Conservation (phyloP, 2,797 vertebrate species). For the Coregonus sp. region DNA sequence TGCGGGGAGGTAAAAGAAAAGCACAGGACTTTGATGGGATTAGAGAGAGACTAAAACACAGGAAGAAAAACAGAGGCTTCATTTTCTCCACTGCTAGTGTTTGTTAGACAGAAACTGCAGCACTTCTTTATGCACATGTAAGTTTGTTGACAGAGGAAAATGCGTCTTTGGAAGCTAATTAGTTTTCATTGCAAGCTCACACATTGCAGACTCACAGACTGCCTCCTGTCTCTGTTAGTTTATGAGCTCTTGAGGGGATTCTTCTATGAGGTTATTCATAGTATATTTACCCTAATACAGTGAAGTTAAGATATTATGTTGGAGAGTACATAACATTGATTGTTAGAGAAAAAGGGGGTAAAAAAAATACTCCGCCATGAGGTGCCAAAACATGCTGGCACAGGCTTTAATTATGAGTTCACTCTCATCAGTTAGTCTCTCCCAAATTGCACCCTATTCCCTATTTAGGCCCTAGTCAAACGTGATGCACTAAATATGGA, state of each 20-base stretch:
- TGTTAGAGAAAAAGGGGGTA: slow-evolving; percentile 8
- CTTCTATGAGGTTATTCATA: slow-evolving; percentile 56
- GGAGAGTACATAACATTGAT: slow-evolving; percentile 27
- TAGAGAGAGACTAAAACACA: slow-evolving; percentile 63
- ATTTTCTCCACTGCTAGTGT: slow-evolving; percentile 33
- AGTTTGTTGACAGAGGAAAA: slow-evolving; percentile 65
- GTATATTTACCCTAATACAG: slow-evolving; percentile 58
- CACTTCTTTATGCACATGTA: slow-evolving; percentile 60
- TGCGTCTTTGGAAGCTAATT: slow-evolving; percentile 63
- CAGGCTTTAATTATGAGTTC: not conserved
- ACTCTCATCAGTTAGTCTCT: not conserved
- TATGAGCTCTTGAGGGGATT: slow-evolving; percentile 59
- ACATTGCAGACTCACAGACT: slow-evolving; percentile 36
- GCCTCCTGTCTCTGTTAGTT: slow-evolving; percentile 51
- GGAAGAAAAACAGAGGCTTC: slow-evolving; percentile 47
- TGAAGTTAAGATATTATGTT: not conserved
- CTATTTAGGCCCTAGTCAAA: not conserved
- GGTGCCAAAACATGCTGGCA: not conserved
- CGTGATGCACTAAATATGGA: not conserved
- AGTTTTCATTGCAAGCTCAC: slow-evolving; percentile 42
- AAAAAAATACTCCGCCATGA: not conserved
- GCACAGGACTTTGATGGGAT: slow-evolving; percentile 70
- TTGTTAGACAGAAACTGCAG: slow-evolving; percentile 54
- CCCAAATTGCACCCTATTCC: not conserved
- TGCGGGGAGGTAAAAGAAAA: slow-evolving; percentile 40